Base-by-base conservation (phyloP, 2,113 vertebrate species). In the Eulemur rufifrons region DNA sequence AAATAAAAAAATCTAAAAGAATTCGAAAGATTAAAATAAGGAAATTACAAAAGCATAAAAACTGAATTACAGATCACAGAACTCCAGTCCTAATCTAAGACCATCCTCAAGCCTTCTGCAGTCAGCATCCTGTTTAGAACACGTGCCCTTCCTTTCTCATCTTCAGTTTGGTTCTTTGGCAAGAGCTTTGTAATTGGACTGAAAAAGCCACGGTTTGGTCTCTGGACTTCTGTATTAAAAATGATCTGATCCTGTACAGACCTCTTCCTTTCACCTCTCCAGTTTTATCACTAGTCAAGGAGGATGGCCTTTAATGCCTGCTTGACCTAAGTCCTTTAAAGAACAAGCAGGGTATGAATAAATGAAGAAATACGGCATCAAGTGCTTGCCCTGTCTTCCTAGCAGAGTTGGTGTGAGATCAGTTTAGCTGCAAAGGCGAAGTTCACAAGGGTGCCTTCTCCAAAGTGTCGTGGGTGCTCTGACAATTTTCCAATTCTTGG, bases 1-100 rank as follows among this genome's bases (percentile, higher is more conserved):
- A 93, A 37, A 86, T 78, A 47, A 83, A 92, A 37, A 86, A 90
- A 73, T 5, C 17, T 50, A 23, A 95, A 95, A 89, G 5, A 71
- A 92, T 21, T 66, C 23, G 34, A 82, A 63, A 42, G 17, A 73
- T 8, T 59, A 20, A 92, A 96, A 83, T 73, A 84, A 94, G 20
- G 56, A 77, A 84, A 66, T 59, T 54, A 83, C 3, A 73, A 71
- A 95, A 64, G 8, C 34, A 61, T 32, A 52, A 88, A 82, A 56
- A 50, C 21, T 66, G 54, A 84, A 64, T 83, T 89, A 64, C 15
- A 80, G 61, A 7, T 71, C 1, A 27, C 6, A 47, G 45, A 39
- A n/a, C 21, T 45, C 47, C 6, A 47, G 6, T 63, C 42, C 56
- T 77, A 69, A 68, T 37, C 61, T 73, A 74, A 89, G 25, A 21